Evolutionary conservation across 1,140 invertebrate species (phyloP), one percentile per base, ranked within the genome.

Genomic region (Teleopsis dalmanni): DNA sequence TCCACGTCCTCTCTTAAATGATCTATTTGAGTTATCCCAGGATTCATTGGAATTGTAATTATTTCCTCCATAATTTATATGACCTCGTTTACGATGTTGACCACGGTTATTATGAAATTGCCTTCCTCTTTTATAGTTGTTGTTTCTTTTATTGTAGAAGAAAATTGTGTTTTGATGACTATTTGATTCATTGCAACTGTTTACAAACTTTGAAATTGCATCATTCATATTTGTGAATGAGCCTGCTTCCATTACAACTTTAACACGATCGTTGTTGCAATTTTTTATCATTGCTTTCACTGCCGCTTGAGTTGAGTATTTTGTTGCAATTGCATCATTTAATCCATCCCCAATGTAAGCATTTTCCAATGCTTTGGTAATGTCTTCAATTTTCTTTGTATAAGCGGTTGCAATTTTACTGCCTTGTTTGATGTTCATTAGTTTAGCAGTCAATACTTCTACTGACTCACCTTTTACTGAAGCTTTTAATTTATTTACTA

Each of bases 181-280:
- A 10, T 49, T 51, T 40, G 41, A 13, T n/a, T 47, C 53, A 3
- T 50, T 49, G 46, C 29, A 55, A 52, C 50, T 55, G 27, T 48
- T 52, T 9, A 55, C 33, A 18, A 53, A 53, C 22, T 50, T 55
- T 0, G 14, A 52, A 10, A 49, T 10, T 9, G 34, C 45, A 5
- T 44, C 37, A 27, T 55, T 53, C 40, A 56, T 47, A 8, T 31
- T 45, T 13, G 14, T 27, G 7, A 53, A 55, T 5, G 27, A 23
- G 3, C 44, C 47, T 16, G 47, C 47, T 13, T 53, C 43, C 51
- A 53, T 50, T 16, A 52, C 47, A 26, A 49, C 16, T 52, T 47
- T 47, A 10, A 53, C 44, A 31, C 45, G 51, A 34, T 54, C 35
- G 4, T 29, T 51, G 9, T 23, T 5, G 16, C 40, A 56, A 21